Evolutionary conservation across 2,888 invertebrate genomes (phyloP).

Genomic region (Artemia sinica): DNA sequence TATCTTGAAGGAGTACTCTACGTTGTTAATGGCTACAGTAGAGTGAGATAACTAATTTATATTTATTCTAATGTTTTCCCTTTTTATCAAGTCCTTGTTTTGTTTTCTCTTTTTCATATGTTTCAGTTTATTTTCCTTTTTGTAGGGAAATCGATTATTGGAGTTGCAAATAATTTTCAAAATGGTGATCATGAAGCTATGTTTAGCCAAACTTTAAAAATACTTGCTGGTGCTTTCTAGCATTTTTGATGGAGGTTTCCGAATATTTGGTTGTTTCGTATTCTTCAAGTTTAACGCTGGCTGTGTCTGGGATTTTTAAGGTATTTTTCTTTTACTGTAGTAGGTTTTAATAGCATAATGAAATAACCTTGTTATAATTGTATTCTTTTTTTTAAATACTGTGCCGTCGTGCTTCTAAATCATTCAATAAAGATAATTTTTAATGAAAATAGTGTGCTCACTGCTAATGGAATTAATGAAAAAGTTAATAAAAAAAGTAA

Average conservation of each 20-base stretch:
- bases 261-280: constrained; percentile 82
- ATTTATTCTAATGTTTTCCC: neutral
- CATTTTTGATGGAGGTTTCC: constrained; percentile 82
- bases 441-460: no score
- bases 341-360: neutral
- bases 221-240: constrained; percentile 61
- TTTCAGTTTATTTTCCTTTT: constrained; percentile 18
- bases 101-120: constrained; percentile 7
- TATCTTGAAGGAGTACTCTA: no score
- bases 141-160: constrained; percentile 35
- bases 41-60: neutral
- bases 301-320: constrained; percentile 91
- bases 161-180: constrained; percentile 36
- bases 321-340: constrained; percentile 36
- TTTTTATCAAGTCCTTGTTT: neutral
- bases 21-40: no score
- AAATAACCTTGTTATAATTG: constrained; percentile 12
- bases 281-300: constrained; percentile 88
- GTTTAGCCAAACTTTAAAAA: constrained; percentile 34
- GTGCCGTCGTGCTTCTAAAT: neutral
- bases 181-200: constrained; percentile 32
- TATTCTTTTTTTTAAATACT: constrained; percentile 14
- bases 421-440: neutral
- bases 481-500: no score
- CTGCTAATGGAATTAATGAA: no score